Percentiles rank a stretch among this genome's conserved stretches.
phyloP scores from a whole-genome alignment of 2,113 vertebrate genomes.

The Rhabdornis inornatus region DNA sequence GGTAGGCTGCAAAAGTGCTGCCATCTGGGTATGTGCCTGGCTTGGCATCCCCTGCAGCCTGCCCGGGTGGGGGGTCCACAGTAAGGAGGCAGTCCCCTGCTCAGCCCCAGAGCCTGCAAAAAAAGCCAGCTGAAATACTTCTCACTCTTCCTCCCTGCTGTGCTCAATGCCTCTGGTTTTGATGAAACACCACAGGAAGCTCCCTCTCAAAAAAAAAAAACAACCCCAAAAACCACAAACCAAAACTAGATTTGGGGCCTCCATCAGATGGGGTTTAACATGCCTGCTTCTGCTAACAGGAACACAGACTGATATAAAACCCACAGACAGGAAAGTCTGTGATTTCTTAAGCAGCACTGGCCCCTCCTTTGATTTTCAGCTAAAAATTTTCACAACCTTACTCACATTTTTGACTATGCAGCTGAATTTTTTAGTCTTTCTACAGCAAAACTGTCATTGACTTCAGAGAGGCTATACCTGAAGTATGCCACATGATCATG shows the following conservation, averaged over 20 bases:
- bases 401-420: neutral
- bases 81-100: neutral
- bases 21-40: neutral
- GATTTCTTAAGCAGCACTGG: neutral
- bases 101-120: neutral
- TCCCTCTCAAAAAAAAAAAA: neutral
- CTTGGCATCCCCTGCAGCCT: neutral
- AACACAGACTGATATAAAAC: neutral
- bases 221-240: neutral
- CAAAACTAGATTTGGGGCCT: neutral
- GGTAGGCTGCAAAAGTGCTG: neutral
- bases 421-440: neutral
- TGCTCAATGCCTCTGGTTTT: neutral
- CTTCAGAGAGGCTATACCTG: neutral
- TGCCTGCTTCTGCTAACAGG: neutral
- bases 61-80: neutral
- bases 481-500: neutral
- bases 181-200: neutral
- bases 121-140: neutral
- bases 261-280: fast-evolving
- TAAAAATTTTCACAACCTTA: neutral
- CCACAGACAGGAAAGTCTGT: neutral
- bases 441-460: neutral
- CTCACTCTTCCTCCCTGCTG: neutral
- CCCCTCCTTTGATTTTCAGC: neutral